Evolutionary conservation across 1,140 invertebrate species (phyloP), one percentile per base, ranked within the genome.

Genomic region (Pararge aegeria): DNA sequence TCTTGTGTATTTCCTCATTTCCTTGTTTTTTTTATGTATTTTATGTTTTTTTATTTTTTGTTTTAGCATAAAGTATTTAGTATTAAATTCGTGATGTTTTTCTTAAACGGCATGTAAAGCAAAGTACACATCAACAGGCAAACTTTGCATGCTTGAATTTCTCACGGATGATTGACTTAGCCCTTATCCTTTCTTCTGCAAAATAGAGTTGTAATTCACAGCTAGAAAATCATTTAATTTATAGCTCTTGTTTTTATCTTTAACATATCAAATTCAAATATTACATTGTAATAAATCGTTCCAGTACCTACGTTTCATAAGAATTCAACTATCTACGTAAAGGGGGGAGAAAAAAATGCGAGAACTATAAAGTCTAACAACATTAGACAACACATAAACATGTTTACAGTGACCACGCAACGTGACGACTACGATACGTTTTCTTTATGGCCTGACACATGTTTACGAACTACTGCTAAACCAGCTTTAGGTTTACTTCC

Each of bases 1-100:
- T 62, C 49, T 62, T 46, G 27, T 42, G 30, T 44, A 50, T 55
- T 54, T 61, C 38, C 53, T 40, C 38, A 56, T 51, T 56, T 52
- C 24, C 54, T 0, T 18, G 34, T 29, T 38, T 61, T 61, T 42
- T n/a, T n/a, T n/a, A n/a, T n/a, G n/a, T n/a, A n/a, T n/a, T n/a
- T n/a, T n/a, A n/a, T 54, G 54, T 37, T 60, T 54, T 48, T 37
- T 37, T 60, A 46, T 48, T 53, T 18, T 54, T 7, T 53, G 21
- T 52, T 24, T 10, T 42, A 16, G 38, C 15, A 42, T 16, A 42
- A 42, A 16, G 13, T 42, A 15, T 42, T 42, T 16, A 16, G 15
- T 42, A 42, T 13, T 42, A 16, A 16, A 42, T 16, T 42, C 16
- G n/a, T 16, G n/a, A 1, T 42, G 4, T 5, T 42, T 42, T 2